Conservation (phyloP, 2,797 vertebrate genomes). For the Eulemur mongoz region DNA sequence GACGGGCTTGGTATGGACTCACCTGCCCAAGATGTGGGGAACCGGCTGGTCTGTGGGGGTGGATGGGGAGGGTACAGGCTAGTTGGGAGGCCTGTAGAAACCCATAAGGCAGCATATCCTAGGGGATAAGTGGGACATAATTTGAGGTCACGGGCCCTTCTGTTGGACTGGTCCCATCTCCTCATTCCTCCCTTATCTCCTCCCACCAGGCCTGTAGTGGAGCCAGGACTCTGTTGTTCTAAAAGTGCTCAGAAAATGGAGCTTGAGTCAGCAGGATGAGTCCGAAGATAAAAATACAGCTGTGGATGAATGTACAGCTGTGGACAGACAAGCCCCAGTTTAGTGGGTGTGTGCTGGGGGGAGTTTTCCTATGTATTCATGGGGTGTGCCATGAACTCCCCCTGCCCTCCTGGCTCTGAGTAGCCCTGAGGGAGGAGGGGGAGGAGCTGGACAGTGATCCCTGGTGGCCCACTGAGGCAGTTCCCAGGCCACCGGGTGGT, state of each 20-base stretch:
- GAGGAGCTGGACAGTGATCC: not conserved
- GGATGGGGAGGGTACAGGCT: not conserved
- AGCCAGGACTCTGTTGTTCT: constrained; percentile 62
- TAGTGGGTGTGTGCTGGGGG: not conserved
- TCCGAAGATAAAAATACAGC: constrained; percentile 47
- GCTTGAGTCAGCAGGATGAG: constrained; percentile 43
- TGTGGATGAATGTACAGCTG: constrained; percentile 47
- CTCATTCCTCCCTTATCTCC: constrained; percentile 67
- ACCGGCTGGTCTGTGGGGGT: not conserved
- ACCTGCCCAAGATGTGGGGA: not conserved
- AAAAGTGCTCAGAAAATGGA: constrained; percentile 58
- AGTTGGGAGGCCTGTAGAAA: not conserved
- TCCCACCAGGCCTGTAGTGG: constrained; percentile 20
- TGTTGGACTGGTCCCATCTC: not conserved
- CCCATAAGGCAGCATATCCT: not conserved
- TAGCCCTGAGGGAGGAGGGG: not conserved
- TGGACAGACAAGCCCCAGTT: constrained; percentile 29
- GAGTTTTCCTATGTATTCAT: not conserved
- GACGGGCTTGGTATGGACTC: not conserved
- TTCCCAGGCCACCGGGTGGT: not conserved
- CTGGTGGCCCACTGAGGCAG: not conserved
- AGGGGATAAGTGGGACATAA: not conserved
- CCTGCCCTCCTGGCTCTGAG: not conserved
- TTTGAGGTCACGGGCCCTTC: constrained; percentile 43
- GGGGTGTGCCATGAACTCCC: not conserved